Evolutionary conservation across 2,888 invertebrate species (phyloP).

Genomic region (Caenorhabditis sp.): DNA sequence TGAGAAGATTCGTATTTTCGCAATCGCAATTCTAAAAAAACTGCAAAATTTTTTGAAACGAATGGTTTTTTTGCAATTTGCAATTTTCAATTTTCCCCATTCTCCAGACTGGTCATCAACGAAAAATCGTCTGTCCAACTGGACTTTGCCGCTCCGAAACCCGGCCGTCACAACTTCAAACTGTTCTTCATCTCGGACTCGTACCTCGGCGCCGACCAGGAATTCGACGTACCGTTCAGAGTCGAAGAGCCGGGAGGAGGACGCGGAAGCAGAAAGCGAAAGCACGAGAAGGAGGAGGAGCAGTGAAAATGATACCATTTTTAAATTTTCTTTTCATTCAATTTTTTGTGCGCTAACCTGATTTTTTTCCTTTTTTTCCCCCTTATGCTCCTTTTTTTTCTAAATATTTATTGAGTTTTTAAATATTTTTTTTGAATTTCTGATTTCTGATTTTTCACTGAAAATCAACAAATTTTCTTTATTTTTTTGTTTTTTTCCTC

Average conservation of each 20-base stretch:
- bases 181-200: slow-evolving; percentile 99
- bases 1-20: too few species aligned
- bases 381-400: too few species aligned
- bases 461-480: background rate
- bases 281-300: slow-evolving; percentile 62
- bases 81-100: background rate
- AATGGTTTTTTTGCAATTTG: too few species aligned
- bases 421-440: too few species aligned
- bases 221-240: slow-evolving; percentile 90
- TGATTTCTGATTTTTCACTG: background rate
- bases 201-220: slow-evolving; percentile 99
- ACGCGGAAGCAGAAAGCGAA: slow-evolving; percentile 44
- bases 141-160: slow-evolving; percentile 94
- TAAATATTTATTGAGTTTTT: too few species aligned
- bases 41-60: background rate
- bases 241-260: slow-evolving; percentile 75
- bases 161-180: slow-evolving; percentile 89
- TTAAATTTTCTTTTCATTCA: slow-evolving; percentile 2
- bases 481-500: background rate
- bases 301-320: slow-evolving; percentile 1
- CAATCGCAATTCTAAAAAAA: too few species aligned
- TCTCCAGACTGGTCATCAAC: slow-evolving; percentile 88
- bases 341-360: too few species aligned
- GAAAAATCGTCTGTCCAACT: slow-evolving; percentile 90
- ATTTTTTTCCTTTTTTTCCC: too few species aligned